Evolutionary conservation across 2,888 invertebrate species (phyloP).

Genomic region (Hoplodrina ambigua): DNA sequence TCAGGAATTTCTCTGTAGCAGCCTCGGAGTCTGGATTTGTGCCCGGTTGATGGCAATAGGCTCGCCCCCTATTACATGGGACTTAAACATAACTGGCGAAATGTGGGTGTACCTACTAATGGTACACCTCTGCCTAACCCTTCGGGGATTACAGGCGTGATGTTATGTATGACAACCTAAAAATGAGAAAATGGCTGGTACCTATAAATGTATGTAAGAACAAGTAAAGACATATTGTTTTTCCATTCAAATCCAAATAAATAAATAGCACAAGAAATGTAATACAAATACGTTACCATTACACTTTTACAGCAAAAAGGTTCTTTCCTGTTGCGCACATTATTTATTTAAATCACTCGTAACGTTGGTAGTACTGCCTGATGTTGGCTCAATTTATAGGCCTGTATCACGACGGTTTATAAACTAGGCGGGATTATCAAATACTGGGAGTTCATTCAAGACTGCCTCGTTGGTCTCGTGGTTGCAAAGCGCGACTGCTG

Average conservation of each 20-base stretch:
- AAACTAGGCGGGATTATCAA: constrained; percentile 32
- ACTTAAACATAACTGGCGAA: too few species aligned
- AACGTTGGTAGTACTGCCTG: constrained; percentile 45
- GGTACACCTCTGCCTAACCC: too few species aligned
- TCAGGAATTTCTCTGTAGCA: too few species aligned
- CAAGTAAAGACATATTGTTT: neutral
- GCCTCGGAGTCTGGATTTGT: too few species aligned
- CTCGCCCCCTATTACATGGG: too few species aligned
- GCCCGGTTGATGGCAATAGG: too few species aligned
- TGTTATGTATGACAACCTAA: too few species aligned
- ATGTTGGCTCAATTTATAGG: constrained; percentile 53
- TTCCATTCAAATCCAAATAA: constrained; percentile 22
- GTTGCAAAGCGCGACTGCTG: too few species aligned
- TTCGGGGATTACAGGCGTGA: too few species aligned
- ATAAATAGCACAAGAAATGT: constrained; percentile 32
- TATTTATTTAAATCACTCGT: constrained; percentile 58
- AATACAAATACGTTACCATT: constrained; percentile 36
- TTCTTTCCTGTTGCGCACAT: constrained; percentile 48
- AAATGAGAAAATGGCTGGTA: neutral
- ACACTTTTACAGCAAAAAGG: constrained; percentile 39
- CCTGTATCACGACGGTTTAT: constrained; percentile 29
- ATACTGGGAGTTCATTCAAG: constrained; percentile 33
- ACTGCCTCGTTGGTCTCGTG: too few species aligned
- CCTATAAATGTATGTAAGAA: neutral
- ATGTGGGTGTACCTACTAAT: too few species aligned